phyloP scores from a whole-genome alignment of 2,888 invertebrate genomes.

The Tanaodytes sp. region DNA sequence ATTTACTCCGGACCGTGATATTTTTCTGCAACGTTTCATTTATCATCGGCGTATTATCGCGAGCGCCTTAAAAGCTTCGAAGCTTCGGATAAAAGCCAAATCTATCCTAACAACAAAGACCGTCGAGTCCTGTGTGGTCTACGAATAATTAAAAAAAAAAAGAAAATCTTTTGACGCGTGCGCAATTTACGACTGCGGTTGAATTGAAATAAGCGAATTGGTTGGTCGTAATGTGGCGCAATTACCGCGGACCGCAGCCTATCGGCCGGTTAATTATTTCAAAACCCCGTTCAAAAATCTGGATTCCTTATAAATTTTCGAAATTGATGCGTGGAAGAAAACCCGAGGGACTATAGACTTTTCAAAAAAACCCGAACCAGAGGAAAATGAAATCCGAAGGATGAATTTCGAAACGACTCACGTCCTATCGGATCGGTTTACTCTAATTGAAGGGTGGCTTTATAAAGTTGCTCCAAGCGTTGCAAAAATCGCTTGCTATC shows the following conservation, averaged over 20 bases:
- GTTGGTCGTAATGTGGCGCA: neutral
- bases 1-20: too few relatives aligned
- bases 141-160: too few relatives aligned
- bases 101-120: constrained; percentile 14
- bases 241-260: constrained; percentile 29
- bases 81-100: neutral
- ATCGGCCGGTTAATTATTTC: constrained; percentile 32
- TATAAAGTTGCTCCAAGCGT: constrained; percentile 35
- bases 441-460: constrained; percentile 49
- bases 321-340: constrained; percentile 25
- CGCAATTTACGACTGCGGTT: constrained; percentile 29
- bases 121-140: constrained; percentile 21
- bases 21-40: neutral
- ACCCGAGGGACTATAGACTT: constrained; percentile 26
- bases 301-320: constrained; percentile 14
- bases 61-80: neutral
- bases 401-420: constrained; percentile 38
- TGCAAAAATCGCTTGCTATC: constrained; percentile 43
- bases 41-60: neutral
- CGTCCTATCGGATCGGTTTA: constrained; percentile 50
- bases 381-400: constrained; percentile 46
- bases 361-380: constrained; percentile 38
- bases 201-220: constrained; percentile 27
- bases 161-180: too few relatives aligned
- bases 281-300: constrained; percentile 10